Evolutionary conservation across 2,888 invertebrate species (phyloP), one percentile per base, ranked within the genome.

Genomic region (Nesidiocoris tenuis): DNA sequence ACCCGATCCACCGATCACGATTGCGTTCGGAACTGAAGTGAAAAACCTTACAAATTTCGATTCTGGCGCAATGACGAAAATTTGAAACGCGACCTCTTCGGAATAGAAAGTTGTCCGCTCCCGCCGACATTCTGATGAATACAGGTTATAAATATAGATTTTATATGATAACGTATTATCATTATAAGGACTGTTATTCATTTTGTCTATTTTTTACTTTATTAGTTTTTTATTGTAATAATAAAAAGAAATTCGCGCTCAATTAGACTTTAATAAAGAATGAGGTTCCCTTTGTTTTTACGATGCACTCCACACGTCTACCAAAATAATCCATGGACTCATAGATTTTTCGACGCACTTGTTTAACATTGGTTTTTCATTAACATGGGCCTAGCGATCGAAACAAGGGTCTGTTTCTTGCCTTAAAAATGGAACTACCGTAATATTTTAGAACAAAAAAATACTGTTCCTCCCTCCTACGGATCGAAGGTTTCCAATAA

Each of bases 111-210:
- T 39, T 17, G 18, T 17, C 23, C 23, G 12, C 70, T 18, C 70
- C 23, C n/a, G 59, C 59, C n/a, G 56, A 19, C 67, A 55, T 22
- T 16, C 67, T 67, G 67, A 70, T 19, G 56, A 66, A 56, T 59
- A 24, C 70, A 72, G 61, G 61, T 63, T 76, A 67, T 67, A 39
- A 76, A 66, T 76, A 75, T 76, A 75, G 75, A 76, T 75, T 71
- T 75, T 70, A 72, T 57, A 70, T 59, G 22, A 70, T 59, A 39
- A 39, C 39, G 66, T 76, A 74, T 61, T 61, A 61, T 70, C 25
- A 59, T 59, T 76, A 78, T 79, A 79, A 79, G 79, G 79, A 79
- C 79, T 79, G 79, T 79, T 79, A 79, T 79, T 79, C 77, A 77
- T 57, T 57, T 74, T 76, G 39, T 76, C 24, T 23, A 22, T 67